Evolutionary conservation across 1,140 invertebrate species (phyloP).

Genomic region (Euglossa dilemma): DNA sequence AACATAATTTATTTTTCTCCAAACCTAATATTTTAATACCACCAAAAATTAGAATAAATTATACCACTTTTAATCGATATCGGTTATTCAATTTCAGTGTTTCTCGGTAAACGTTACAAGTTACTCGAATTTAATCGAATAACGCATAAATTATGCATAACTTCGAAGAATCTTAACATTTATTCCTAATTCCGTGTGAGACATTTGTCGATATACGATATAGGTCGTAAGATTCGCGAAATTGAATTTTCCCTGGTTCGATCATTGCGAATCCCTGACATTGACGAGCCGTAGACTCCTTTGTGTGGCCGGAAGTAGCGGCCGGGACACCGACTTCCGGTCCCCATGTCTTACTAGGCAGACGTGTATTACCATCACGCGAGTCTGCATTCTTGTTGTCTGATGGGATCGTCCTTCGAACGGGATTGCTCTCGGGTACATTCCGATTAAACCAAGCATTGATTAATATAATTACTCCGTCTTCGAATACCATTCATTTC

Average conservation of each 20-base stretch:
- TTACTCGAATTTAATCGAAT: too few relatives aligned
- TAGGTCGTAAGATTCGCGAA: neutral
- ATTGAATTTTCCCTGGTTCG: neutral
- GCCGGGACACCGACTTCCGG: conserved; percentile 52
- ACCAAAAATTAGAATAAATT: too few relatives aligned
- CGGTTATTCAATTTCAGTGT: too few relatives aligned
- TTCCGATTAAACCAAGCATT: conserved; percentile 4
- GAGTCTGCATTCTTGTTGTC: conserved; percentile 38
- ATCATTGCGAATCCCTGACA: conserved; percentile 9
- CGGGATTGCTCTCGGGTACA: conserved; percentile 4
- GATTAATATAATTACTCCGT: neutral
- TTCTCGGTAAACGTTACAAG: too few relatives aligned
- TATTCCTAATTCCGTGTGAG: neutral
- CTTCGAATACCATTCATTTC: neutral
- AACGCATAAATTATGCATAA: neutral
- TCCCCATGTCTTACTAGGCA: conserved; percentile 31
- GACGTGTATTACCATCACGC: conserved; percentile 44
- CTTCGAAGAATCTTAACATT: neutral
- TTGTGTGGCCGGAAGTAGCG: conserved; percentile 40
- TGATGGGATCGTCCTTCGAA: conserved; percentile 38
- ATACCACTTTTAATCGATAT: too few relatives aligned
- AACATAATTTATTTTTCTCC: neutral
- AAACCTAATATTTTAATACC: neutral
- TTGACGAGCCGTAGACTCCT: conserved; percentile 20
- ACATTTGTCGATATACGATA: neutral